Evolutionary conservation across 2,113 vertebrate species (phyloP).

Genomic region (Antennarius striatus): DNA sequence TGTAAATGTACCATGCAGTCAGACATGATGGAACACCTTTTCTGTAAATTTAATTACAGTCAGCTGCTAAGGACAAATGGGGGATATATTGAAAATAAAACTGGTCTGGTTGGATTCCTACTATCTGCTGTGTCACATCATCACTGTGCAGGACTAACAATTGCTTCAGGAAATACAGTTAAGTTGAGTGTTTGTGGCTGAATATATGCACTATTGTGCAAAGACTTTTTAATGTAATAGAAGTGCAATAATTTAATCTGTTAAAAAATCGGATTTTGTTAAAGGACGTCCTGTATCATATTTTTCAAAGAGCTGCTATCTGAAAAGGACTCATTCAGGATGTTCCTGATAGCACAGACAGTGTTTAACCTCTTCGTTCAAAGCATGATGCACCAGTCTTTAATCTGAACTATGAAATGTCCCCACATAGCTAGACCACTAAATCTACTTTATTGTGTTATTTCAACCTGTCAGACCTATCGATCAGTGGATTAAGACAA

Average conservation of each 20-base stretch:
- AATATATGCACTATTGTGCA: background rate
- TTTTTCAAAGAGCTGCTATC: background rate
- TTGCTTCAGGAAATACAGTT: no score
- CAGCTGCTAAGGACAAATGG: constrained; percentile 20
- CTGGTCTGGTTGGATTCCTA: background rate
- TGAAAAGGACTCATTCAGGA: constrained; percentile 1
- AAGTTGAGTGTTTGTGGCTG: no score
- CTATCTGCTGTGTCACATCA: background rate
- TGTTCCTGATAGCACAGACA: constrained; percentile 8
- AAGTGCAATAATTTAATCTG: background rate
- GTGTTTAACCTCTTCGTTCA: constrained; percentile 37
- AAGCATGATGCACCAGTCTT: constrained; percentile 25
- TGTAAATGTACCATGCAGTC: constrained; percentile 24
- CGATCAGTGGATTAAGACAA: constrained; percentile 78
- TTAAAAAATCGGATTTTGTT: background rate
- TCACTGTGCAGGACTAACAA: no score
- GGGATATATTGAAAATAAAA: background rate
- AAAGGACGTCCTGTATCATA: background rate
- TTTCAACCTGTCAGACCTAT: constrained; percentile 73
- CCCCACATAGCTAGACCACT: constrained; percentile 50
- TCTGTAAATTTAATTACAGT: constrained; percentile 32
- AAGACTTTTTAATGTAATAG: background rate
- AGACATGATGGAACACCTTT: constrained; percentile 26
- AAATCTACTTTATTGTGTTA: constrained; percentile 78
- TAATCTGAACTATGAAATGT: constrained; percentile 59